phyloP scores from a whole-genome alignment of 92 coral and sea anemone genomes.

The Phymanthus crucifer region DNA sequence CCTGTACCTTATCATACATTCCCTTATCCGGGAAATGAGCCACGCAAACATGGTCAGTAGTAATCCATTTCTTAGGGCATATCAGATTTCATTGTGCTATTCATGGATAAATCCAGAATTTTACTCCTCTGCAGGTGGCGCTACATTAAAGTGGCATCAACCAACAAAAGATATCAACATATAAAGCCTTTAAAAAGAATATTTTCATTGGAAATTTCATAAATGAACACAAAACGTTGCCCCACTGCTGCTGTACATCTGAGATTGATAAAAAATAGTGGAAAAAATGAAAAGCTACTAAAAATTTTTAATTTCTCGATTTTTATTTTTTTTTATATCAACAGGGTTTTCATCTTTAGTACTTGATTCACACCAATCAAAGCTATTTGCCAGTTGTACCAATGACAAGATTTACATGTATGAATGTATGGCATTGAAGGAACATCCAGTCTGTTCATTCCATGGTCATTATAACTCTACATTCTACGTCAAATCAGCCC shows the following conservation, averaged over 20 bases:
- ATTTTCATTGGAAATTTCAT: no score
- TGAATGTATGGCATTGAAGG: conserved; percentile 68
- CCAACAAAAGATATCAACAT: no score
- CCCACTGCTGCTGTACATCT: no score
- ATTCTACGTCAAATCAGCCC: conserved; percentile 87
- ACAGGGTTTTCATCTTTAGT: conserved; percentile 90
- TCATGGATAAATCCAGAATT: no score
- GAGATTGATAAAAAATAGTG: no score
- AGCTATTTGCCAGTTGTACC: conserved; percentile 90
- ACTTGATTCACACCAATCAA: conserved; percentile 84
- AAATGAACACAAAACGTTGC: no score
- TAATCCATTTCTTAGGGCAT: background rate
- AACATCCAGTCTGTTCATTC: conserved; percentile 68
- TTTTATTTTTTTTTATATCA: conserved; percentile 1
- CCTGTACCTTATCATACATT: conserved; percentile 78
- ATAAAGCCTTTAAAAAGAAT: no score
- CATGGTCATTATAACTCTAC: conserved; percentile 88
- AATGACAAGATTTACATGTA: conserved; percentile 90
- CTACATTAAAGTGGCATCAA: no score
- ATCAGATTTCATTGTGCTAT: background rate
- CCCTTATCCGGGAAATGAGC: conserved; percentile 89
- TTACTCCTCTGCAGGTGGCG: no score
- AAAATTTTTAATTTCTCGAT: background rate
- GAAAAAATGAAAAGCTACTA: background rate
- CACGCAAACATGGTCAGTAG: conserved; percentile 84